phyloP scores from a whole-genome alignment of 2,113 vertebrate species.

The Gnathonemus echidnorhynchus region DNA sequence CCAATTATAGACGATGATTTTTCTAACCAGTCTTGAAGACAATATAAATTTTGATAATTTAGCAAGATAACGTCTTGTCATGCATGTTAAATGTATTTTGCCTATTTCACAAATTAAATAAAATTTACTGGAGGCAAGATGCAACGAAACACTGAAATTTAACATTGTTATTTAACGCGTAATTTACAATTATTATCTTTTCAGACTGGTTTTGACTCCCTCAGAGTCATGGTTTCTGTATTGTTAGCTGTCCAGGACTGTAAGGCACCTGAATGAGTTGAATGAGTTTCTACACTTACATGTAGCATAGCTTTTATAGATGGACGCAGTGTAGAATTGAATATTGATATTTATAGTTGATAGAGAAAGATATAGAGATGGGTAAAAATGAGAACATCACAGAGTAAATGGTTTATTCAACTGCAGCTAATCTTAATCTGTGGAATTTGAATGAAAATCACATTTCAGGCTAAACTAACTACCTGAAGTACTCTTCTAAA shows the following conservation, averaged over 20 bases:
- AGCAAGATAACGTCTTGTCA: slow-evolving; percentile 30
- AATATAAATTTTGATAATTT: slow-evolving; percentile 39
- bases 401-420: neutral
- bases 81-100: slow-evolving; percentile 34
- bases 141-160: slow-evolving; percentile 15
- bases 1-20: neutral
- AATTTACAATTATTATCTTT: neutral
- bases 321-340: neutral
- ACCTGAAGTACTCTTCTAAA: neutral
- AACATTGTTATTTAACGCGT: slow-evolving; percentile 12
- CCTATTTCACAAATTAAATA: slow-evolving; percentile 30
- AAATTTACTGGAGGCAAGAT: slow-evolving; percentile 24
- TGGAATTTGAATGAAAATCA: neutral
- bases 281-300: neutral
- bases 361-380: neutral
- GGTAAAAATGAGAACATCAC: neutral
- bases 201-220: neutral
- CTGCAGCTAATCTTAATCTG: neutral
- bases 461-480: neutral
- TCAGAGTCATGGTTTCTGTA: neutral
- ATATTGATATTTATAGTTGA: neutral
- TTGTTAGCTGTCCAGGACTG: neutral
- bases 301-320: neutral
- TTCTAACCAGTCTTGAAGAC: slow-evolving; percentile 31
- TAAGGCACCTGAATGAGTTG: neutral